Percentiles rank a stretch among this genome's conserved stretches.
Conservation (phyloP, 2,888 invertebrate genomes). For the Pasiphila rectangulata region DNA sequence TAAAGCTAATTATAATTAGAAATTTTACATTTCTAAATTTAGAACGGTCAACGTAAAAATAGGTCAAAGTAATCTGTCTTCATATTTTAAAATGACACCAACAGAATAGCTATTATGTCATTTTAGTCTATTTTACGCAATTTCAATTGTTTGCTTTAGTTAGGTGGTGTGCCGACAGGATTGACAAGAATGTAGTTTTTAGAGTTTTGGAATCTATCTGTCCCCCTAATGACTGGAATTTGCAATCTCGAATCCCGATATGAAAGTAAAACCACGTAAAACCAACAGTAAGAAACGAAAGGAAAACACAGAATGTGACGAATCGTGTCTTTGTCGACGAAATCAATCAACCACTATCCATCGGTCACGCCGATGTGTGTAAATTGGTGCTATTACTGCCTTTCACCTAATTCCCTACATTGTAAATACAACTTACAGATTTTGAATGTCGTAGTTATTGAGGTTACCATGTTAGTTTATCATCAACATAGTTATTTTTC, state of each 20-base stretch:
- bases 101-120: no score
- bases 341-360: conserved; percentile 51
- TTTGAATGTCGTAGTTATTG: conserved; percentile 1
- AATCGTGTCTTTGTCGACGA: conserved; percentile 49
- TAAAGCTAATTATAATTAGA: no score
- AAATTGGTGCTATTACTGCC: conserved; percentile 59
- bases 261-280: conserved; percentile 24
- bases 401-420: conserved; percentile 58
- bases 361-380: conserved; percentile 52
- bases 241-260: neutral
- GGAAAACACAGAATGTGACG: conserved; percentile 45
- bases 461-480: neutral
- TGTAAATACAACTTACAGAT: neutral
- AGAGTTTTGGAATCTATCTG: no score
- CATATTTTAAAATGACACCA: no score
- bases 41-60: no score
- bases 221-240: no score
- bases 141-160: no score
- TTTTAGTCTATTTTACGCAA: no score
- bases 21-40: no score
- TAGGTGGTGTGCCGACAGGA: no score
- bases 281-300: conserved; percentile 40
- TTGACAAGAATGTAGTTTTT: no score
- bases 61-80: no score
- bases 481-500: neutral